phyloP scores from a whole-genome alignment of 2,888 invertebrate genomes.

The Eilema sororculum region DNA sequence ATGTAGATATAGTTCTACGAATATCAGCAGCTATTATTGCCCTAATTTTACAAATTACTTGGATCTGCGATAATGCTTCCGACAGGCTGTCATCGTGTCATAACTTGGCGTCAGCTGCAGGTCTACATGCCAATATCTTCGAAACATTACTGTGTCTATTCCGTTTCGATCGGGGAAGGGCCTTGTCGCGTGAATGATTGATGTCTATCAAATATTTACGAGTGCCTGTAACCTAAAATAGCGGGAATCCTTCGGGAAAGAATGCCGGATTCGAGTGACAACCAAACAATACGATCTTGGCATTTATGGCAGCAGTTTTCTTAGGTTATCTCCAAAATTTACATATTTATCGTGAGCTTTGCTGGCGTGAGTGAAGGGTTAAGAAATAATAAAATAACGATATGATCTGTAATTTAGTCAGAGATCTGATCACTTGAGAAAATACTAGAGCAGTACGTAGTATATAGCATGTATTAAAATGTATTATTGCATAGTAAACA shows the following conservation, averaged over 20 bases:
- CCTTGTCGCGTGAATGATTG: conserved; percentile 55
- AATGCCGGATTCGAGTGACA: conserved; percentile 43
- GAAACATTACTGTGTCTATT: conserved; percentile 35
- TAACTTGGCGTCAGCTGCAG: conserved; percentile 63
- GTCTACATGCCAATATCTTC: conserved; percentile 56
- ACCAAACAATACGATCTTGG: conserved; percentile 48
- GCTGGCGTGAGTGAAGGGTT: conserved; percentile 5
- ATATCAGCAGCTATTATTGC: conserved; percentile 48
- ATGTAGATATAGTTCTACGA: conserved; percentile 20
- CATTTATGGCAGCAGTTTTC: conserved; percentile 49
- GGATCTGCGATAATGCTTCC: conserved; percentile 55
- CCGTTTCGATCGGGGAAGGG: conserved; percentile 27
- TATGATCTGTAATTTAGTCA: conserved; percentile 1
- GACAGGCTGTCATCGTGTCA: conserved; percentile 62
- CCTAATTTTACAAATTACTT: conserved; percentile 66
- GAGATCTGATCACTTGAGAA: background rate
- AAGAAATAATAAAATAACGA: conserved; percentile 13
- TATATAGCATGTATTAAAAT: background rate
- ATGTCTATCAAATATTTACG: conserved; percentile 59
- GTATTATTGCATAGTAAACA: background rate
- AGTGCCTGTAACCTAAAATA: conserved; percentile 39
- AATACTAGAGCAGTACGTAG: background rate
- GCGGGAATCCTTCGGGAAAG: conserved; percentile 46
- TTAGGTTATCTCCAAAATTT: conserved; percentile 41
- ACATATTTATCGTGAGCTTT: conserved; percentile 46